A percentile compares a stretch with the other conserved stretches of the same genome.
These are phyloP conservation scores for Acronicta psi DNA, from an alignment of 2,888 invertebrate species.

Conservation along the genomic window DNA sequence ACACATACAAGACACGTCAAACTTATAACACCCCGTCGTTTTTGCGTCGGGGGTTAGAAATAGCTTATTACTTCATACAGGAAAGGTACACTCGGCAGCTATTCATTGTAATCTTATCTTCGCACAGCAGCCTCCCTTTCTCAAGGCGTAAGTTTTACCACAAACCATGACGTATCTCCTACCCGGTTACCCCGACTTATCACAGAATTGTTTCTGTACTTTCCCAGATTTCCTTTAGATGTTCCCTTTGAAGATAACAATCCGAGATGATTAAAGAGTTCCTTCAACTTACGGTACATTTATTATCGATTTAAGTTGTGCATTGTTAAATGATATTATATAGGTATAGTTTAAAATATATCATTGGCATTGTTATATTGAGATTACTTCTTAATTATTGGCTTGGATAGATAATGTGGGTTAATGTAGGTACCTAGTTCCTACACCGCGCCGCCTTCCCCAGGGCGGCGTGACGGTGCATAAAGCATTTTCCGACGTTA, in stretches of 20 bases:
- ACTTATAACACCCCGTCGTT: no score
- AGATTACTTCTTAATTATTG: slow-evolving; percentile 19
- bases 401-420: slow-evolving; percentile 19
- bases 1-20: no score
- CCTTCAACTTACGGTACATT: slow-evolving; percentile 36
- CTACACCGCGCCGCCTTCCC: no score
- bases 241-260: slow-evolving; percentile 41
- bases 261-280: slow-evolving; percentile 39
- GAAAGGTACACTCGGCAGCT: not conserved
- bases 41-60: no score
- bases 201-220: slow-evolving; percentile 33
- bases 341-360: no score
- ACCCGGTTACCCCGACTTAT: slow-evolving; percentile 17
- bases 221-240: slow-evolving; percentile 28
- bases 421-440: no score
- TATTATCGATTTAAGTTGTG: slow-evolving; percentile 7
- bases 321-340: no score
- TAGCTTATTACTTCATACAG: slow-evolving; percentile 3
- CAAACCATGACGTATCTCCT: slow-evolving; percentile 9
- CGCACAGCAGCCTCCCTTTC: not conserved
- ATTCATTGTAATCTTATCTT: slow-evolving; percentile 18
- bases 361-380: slow-evolving; percentile 12
- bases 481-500: no score
- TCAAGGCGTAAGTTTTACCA: slow-evolving; percentile 7
- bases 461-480: no score